Evolutionary conservation across 2,888 invertebrate genomes (phyloP).

Genomic region (Macropis europaea): DNA sequence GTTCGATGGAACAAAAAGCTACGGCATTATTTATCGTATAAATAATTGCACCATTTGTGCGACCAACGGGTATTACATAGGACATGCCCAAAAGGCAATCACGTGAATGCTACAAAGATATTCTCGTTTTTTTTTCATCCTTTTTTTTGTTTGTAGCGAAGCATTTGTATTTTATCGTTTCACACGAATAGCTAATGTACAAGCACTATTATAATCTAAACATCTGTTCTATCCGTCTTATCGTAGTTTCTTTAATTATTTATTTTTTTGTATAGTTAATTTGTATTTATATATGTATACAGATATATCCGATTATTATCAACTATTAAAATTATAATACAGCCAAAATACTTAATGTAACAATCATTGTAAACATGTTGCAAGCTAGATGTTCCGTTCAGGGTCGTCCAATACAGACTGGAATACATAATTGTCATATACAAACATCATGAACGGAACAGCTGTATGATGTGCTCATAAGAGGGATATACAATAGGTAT

Average conservation of each 20-base stretch:
- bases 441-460: conserved; percentile 63
- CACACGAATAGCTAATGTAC: conserved; percentile 68
- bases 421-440: conserved; percentile 40
- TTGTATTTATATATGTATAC: conserved; percentile 76
- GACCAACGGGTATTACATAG: conserved; percentile 44
- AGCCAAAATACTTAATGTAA: conserved; percentile 74
- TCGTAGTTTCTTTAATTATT: conserved; percentile 63
- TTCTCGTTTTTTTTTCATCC: conserved; percentile 22
- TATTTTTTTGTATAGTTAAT: conserved; percentile 68
- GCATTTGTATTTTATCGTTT: conserved; percentile 60
- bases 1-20: conserved; percentile 48
- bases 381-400: conserved; percentile 68
- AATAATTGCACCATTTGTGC: conserved; percentile 56
- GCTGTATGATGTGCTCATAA: conserved; percentile 63
- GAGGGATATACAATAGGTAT: conserved; percentile 68
- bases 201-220: conserved; percentile 66
- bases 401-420: conserved; percentile 35
- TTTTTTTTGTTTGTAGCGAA: conserved; percentile 55
- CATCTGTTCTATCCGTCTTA: conserved; percentile 50
- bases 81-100: conserved; percentile 46
- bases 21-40: conserved; percentile 45
- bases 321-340: conserved; percentile 78
- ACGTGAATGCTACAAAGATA: conserved; percentile 56
- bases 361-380: conserved; percentile 72
- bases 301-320: conserved; percentile 70